Evolutionary conservation across 2,797 vertebrate genomes (phyloP).

Genomic region (Crax fasciolata): DNA sequence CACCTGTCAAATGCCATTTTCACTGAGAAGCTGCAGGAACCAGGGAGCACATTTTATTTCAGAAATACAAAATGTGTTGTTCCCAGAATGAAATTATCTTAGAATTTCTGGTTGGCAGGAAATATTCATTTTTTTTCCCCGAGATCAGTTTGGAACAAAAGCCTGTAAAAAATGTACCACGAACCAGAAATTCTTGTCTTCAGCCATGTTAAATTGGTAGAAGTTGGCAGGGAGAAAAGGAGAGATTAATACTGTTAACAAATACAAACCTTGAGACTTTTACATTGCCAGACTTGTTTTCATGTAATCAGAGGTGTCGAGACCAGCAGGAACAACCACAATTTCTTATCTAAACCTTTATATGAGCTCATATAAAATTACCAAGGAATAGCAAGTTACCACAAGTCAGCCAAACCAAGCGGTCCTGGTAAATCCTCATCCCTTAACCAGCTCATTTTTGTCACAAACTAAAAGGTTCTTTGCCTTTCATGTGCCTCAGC

Average conservation of each 20-base stretch:
- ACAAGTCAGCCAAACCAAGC: neutral
- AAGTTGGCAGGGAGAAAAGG: neutral
- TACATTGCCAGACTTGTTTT: neutral
- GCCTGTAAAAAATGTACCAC: too few relatives aligned
- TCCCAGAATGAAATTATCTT: slow-evolving; percentile 19
- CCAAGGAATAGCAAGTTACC: neutral
- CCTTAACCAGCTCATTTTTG: neutral
- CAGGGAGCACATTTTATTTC: neutral
- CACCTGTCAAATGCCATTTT: slow-evolving; percentile 60
- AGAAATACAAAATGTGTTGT: neutral
- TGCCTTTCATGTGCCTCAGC: neutral
- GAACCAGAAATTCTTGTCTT: neutral
- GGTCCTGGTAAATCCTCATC: neutral
- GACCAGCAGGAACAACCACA: neutral
- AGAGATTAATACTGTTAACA: neutral
- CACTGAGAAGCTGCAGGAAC: slow-evolving; percentile 46
- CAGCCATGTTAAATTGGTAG: neutral
- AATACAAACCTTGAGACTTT: neutral
- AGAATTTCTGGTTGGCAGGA: slow-evolving; percentile 36
- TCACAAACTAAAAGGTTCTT: neutral
- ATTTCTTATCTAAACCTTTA: slow-evolving; percentile 26
- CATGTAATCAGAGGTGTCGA: neutral
- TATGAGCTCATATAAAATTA: neutral
- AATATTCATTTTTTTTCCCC: neutral
- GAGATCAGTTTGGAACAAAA: slow-evolving; percentile 18